Conservation (phyloP, 2,113 vertebrate species). For the Ciconia boyciana region DNA sequence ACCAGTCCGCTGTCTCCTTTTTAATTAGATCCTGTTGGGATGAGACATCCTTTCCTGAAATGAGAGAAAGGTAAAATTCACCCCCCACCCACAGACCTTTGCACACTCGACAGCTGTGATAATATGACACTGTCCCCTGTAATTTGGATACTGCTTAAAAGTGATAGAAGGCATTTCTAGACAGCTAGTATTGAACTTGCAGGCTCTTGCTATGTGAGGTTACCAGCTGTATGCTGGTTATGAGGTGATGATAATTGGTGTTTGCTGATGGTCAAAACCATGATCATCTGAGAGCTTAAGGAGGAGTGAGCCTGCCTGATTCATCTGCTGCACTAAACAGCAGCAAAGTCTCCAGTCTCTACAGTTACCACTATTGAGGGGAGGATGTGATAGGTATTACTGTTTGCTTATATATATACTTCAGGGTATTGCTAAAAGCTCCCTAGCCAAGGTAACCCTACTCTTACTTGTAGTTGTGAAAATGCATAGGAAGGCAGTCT, state of each 20-base stretch:
- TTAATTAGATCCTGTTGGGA: slow-evolving; percentile 13
- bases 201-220: background rate
- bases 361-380: fast-evolving
- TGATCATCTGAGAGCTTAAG: background rate
- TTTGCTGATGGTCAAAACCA: background rate
- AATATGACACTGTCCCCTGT: background rate
- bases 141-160: background rate
- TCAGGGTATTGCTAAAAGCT: background rate
- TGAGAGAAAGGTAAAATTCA: background rate
- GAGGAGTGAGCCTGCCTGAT: background rate
- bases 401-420: background rate
- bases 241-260: background rate
- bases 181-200: background rate
- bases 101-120: background rate
- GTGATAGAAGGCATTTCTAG: background rate
- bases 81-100: background rate
- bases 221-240: background rate
- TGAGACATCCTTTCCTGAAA: slow-evolving; percentile 10
- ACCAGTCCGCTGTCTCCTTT: background rate
- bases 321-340: background rate
- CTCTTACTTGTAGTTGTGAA: background rate
- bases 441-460: no score
- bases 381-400: background rate
- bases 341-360: background rate
- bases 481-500: background rate